Conservation (phyloP, 2,797 vertebrate genomes). For the Myotis myotis region DNA sequence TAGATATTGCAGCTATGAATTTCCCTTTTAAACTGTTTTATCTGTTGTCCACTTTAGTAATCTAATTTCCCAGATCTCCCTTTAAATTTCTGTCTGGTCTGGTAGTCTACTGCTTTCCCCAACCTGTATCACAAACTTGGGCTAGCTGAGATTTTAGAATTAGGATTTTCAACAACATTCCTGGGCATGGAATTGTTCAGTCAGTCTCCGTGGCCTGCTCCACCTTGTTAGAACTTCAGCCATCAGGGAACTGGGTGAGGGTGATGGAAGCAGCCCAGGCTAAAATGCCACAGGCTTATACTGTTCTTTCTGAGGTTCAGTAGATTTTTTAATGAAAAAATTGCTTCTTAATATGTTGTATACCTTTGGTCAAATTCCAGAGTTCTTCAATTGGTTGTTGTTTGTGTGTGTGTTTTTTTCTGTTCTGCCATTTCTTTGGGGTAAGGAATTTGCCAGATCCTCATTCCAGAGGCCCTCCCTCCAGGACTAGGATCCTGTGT, state of each 20-base stretch:
- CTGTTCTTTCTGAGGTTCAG: neutral
- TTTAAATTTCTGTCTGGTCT: neutral
- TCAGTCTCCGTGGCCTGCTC: neutral
- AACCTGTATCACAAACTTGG: neutral
- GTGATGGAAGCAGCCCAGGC: no score
- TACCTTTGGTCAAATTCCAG: neutral
- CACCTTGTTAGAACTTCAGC: neutral
- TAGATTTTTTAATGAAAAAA: neutral
- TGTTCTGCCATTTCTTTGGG: neutral
- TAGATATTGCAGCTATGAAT: neutral
- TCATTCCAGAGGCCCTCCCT: neutral
- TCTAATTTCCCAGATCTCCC: neutral
- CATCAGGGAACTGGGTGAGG: no score
- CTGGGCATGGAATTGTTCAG: neutral
- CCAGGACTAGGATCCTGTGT: neutral
- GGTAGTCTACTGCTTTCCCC: neutral
- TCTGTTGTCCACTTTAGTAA: neutral
- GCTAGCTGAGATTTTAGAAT: neutral
- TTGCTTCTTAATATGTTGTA: neutral
- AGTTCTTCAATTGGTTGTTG: neutral
- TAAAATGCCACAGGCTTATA: no score
- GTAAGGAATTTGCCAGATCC: neutral
- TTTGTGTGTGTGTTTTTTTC: neutral
- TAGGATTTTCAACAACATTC: neutral
- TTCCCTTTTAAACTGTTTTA: neutral